Base-by-base conservation (phyloP, 2,797 vertebrate species). In the Cetoscarus ocellatus region DNA sequence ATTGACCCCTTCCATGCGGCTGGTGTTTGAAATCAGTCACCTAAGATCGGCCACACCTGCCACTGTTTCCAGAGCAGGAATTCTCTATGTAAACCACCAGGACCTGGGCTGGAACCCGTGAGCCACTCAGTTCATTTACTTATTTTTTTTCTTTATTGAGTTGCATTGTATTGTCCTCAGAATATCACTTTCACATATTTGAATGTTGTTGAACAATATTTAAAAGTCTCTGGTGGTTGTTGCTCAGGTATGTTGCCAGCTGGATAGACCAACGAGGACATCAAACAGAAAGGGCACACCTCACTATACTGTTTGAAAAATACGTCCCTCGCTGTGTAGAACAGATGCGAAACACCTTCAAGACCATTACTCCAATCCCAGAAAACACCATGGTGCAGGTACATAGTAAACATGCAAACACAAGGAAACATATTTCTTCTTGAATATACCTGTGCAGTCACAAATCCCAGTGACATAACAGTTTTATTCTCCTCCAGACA, bases 291-390 rank as follows among this genome's bases (percentile, higher is more conserved):
- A 96, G 94, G 79, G 94, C 95, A 61, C 95, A 96, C 76, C 92
- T 96, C 73, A 96, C 94, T 8, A 95, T 97, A 83, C 87, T 98
- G 43, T 97, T 96, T 91, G 95, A 96, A 85, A 97, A 97, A 88
- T 96, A 96, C 11, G 56, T 96, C 51, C 94, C 93, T 40, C 85
- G 80, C 0, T 97, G 95, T 85, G 82, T 97, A 10, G 95, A 97
- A 61, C 93, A 95, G 84, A 94, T 96, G 84, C 95, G 91, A 90
- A 94, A 79, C 61, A 92, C 87, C 14, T 94, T 96, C 80, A 96
- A 94, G 85, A 94, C 94, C n/a, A 86, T 96, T 75, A 95, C 87
- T 64, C 91, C 91, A 9, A 72, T 97, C 73, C 87, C 95, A 36
- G 96, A 97, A 84, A 95, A 84, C 83, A 95, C 93, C 60, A 93